These are phyloP conservation scores for Ictalurus punctatus DNA, from an alignment of 2,113 vertebrate species.

Conservation along the genomic window DNA sequence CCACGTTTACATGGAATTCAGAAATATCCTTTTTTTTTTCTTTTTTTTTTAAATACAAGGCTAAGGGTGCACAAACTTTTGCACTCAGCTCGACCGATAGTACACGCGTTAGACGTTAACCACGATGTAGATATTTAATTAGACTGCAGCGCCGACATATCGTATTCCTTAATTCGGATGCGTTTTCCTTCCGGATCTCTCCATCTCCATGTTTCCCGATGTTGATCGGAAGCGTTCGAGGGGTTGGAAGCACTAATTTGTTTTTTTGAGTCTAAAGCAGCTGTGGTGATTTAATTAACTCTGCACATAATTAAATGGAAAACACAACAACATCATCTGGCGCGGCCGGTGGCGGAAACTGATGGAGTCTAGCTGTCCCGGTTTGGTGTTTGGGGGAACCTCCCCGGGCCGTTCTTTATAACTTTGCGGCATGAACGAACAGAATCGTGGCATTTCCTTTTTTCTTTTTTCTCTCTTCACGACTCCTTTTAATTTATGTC, in stretches of 20 bases:
- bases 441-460: constrained; percentile 10
- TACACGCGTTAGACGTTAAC: not conserved
- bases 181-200: not conserved
- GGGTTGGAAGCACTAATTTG: constrained; percentile 33
- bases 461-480: not conserved
- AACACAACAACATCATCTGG: constrained; percentile 21
- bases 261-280: constrained; percentile 40
- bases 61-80: not conserved
- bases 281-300: constrained; percentile 52
- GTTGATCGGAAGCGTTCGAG: constrained; percentile 25
- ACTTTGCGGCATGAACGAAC: constrained; percentile 39
- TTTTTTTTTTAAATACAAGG: not conserved
- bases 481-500: constrained; percentile 66
- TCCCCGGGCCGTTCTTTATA: constrained; percentile 20
- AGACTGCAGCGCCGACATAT: not conserved
- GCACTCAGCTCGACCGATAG: not conserved
- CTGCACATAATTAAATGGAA: constrained; percentile 48
- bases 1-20: not conserved
- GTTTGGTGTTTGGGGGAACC: not conserved
- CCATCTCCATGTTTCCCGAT: constrained; percentile 17
- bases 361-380: constrained; percentile 21
- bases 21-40: not conserved
- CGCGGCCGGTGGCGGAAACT: constrained; percentile 3
- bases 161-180: not conserved
- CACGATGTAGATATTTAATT: constrained; percentile 2